Base-by-base conservation (phyloP, 2,113 vertebrate species). In the Cyanoliseus patagonus region DNA sequence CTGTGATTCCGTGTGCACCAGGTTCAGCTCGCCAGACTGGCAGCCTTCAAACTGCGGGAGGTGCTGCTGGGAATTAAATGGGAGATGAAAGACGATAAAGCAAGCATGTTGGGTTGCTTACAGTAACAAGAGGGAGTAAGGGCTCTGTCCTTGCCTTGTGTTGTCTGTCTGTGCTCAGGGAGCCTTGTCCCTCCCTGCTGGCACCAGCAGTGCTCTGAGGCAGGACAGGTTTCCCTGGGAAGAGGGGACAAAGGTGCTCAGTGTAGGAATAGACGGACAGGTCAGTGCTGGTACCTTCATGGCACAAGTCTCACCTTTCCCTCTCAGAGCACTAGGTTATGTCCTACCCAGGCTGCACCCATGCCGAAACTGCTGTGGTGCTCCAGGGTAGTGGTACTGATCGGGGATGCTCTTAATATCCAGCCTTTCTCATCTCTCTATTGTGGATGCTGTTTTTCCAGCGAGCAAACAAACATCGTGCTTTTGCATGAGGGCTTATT, bases 31-130 rank as follows among this genome's bases (percentile, higher is more conserved):
- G 0, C 49, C 77, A 13, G 31, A 49, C 69, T 44, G 35, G 88
- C 94, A 92, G 73, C 92, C 87, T 41, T 91, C 17, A 44, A 3
- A 69, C 28, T 39, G 33, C 35, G 52, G 73, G 87, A 94, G 84
- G 59, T 1, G 42, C 82, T 76, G n/a, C 59, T 49, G 53, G 95
- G 77, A 94, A 79, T 88, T 76, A 42, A 94, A 90, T 30, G 44
- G 86, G 90, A 96, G 68, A 92, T 63, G 74, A 96, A 96, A 97
- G 95, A 69, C 3, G 4, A 89, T 93, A 88, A 94, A 97, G 78
- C 67, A 95, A 95, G 96, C 10, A 2, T 47, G 76, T 91, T 86
- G 75, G 42, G 80, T 89, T 97, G 94, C 85, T 96, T 94, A 67
- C 61, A 49, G 69, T 41, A 80, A 53, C 12, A 9, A 11, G 59